Percentiles rank a stretch among this genome's conserved stretches.
Conservation (phyloP, 2,113 vertebrate species). For the Himantopus leucocephalus region DNA sequence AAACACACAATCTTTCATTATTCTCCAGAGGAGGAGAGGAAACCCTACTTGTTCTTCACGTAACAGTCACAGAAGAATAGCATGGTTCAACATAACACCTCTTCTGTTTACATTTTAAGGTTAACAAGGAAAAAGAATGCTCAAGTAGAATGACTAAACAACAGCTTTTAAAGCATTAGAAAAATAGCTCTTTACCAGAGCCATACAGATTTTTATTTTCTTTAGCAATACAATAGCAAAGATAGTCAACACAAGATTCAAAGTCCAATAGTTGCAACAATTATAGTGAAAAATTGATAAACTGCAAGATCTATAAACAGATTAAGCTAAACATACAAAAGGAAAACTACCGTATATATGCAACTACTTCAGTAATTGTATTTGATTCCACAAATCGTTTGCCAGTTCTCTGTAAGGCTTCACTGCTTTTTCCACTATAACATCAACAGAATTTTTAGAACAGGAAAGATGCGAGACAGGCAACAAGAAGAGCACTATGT, state of each 20-base stretch:
- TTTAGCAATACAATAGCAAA: not conserved
- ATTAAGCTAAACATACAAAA: not conserved
- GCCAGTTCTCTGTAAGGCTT: not conserved
- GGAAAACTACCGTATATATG: not conserved
- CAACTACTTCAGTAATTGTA: not conserved
- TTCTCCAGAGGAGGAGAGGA: not conserved
- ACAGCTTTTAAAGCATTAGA: not conserved
- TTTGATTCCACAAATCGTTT: not conserved
- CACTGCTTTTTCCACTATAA: not conserved
- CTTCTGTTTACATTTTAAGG: not conserved
- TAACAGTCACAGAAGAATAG: not conserved
- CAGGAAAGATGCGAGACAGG: not conserved
- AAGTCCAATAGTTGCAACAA: not conserved
- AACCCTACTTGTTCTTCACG: not conserved
- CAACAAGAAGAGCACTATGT: fast-evolving
- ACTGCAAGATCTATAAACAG: not conserved
- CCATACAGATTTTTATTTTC: not conserved
- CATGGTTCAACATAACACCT: not conserved
- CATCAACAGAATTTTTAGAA: not conserved
- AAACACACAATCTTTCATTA: not conserved
- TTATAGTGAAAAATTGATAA: not conserved
- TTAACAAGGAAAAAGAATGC: not conserved
- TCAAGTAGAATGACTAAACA: not conserved
- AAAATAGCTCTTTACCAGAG: not conserved
- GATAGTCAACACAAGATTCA: not conserved